Evolutionary conservation across 2,113 vertebrate genomes (phyloP).

Genomic region (Ranitomeya variabilis): DNA sequence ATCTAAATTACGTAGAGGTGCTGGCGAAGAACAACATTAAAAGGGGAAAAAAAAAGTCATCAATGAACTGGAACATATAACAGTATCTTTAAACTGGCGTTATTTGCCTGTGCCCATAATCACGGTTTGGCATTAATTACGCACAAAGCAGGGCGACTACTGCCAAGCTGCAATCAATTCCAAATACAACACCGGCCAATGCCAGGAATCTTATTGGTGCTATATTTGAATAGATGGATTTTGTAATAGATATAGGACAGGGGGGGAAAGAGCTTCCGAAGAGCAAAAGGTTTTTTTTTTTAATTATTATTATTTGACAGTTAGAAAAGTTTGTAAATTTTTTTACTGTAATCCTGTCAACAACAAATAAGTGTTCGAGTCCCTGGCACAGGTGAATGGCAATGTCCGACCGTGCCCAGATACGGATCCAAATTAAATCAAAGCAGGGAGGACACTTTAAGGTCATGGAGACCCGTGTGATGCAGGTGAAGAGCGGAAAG

Average conservation of each 20-base stretch:
- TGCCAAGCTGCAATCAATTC: slow-evolving; percentile 59
- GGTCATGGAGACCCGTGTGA: neutral
- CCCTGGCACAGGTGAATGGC: neutral
- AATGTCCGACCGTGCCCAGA: neutral
- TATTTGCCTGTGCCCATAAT: slow-evolving; percentile 53
- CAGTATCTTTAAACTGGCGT: slow-evolving; percentile 51
- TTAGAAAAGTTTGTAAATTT: neutral
- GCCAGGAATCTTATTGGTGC: slow-evolving; percentile 56
- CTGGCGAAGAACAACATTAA: slow-evolving; percentile 34
- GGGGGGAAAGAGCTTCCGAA: slow-evolving; percentile 1
- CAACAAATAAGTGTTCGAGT: neutral
- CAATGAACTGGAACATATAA: slow-evolving; percentile 52
- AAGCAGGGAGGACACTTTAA: neutral
- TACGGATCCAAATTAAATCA: neutral
- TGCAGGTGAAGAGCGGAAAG: neutral
- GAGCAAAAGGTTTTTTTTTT: neutral
- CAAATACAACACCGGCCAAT: slow-evolving; percentile 55
- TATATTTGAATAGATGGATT: slow-evolving; percentile 58
- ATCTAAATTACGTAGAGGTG: neutral
- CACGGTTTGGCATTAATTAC: slow-evolving; percentile 59
- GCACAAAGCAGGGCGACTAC: slow-evolving; percentile 48
- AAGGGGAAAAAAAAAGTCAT: slow-evolving; percentile 14
- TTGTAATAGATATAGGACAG: slow-evolving; percentile 54
- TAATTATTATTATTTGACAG: slow-evolving; percentile 1
- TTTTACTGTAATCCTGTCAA: slow-evolving; percentile 30